Evolutionary conservation across 1,140 invertebrate genomes (phyloP).

Genomic region (Dufourea novaeangliae): DNA sequence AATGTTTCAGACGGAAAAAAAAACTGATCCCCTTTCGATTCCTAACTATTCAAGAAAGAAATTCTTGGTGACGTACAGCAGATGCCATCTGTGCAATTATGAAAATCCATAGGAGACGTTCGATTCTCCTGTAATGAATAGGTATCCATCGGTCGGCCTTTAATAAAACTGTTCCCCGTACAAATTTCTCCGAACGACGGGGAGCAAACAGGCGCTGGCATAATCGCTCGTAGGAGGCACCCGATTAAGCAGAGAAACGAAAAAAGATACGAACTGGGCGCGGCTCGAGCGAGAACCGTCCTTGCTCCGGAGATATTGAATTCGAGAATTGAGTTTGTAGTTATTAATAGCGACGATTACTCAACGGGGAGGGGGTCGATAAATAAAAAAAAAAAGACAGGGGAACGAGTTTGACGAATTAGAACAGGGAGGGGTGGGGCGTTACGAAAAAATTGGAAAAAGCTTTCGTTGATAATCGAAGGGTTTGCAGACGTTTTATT

Average conservation of each 20-base stretch:
- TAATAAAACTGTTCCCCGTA: slow-evolving; percentile 30
- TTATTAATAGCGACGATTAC: slow-evolving; percentile 67
- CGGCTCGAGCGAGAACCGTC: slow-evolving; percentile 14
- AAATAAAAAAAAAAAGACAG: too few species aligned
- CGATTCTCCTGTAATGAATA: slow-evolving; percentile 22
- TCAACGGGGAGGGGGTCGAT: slow-evolving; percentile 53
- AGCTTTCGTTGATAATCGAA: neutral
- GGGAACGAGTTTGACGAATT: slow-evolving; percentile 51
- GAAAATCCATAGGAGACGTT: neutral
- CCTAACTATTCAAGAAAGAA: too few species aligned
- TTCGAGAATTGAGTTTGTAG: slow-evolving; percentile 59
- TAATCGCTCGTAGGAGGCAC: slow-evolving; percentile 1
- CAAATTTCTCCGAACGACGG: slow-evolving; percentile 5
- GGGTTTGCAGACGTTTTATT: neutral
- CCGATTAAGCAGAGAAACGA: slow-evolving; percentile 47
- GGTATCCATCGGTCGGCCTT: slow-evolving; percentile 4
- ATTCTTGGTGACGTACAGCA: too few species aligned
- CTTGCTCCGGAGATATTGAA: slow-evolving; percentile 59
- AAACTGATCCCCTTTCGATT: too few species aligned
- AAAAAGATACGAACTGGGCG: slow-evolving; percentile 36
- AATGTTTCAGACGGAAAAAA: too few species aligned
- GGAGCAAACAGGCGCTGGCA: slow-evolving; percentile 17
- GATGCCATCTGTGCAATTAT: neutral
- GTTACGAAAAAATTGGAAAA: slow-evolving; percentile 48
- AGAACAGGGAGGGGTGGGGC: neutral